A percentile compares a stretch with the other conserved stretches of the same genome.
These are phyloP conservation scores for Fissipunctia ypsillon DNA, from an alignment of 2,888 invertebrate genomes.

Conservation along the genomic window DNA sequence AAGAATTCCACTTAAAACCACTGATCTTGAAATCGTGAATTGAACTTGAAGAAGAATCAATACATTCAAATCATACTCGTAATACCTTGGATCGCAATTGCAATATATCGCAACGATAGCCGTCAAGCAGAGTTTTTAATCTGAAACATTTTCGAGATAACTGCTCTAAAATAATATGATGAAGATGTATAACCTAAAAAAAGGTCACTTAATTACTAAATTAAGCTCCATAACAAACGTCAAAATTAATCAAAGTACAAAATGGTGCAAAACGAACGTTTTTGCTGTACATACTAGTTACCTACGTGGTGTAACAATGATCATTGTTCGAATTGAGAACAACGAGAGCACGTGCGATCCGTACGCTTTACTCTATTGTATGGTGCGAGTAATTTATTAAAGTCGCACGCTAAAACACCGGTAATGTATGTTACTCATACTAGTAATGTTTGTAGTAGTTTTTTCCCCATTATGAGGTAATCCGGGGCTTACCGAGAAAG, in stretches of 20 bases:
- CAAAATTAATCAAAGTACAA: conserved; percentile 37
- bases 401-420: conserved; percentile 75
- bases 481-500: conserved; percentile 1
- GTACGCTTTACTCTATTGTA: conserved; percentile 82
- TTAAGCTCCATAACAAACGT: conserved; percentile 3
- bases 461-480: conserved; percentile 51
- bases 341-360: conserved; percentile 86
- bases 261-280: conserved; percentile 69
- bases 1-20: conserved; percentile 13
- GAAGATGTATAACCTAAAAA: not conserved
- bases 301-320: conserved; percentile 80
- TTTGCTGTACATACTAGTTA: conserved; percentile 67
- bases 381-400: conserved; percentile 81
- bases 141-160: not conserved
- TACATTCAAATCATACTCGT: not conserved
- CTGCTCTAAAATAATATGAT: not conserved
- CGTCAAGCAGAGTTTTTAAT: not conserved
- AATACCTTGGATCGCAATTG: not conserved
- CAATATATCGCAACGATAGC: not conserved
- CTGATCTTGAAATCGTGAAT: conserved; percentile 1
- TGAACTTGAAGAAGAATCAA: not conserved
- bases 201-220: conserved; percentile 28
- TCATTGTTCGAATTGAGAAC: conserved; percentile 85
- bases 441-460: conserved; percentile 36
- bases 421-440: conserved; percentile 49